Evolutionary conservation across 1,140 invertebrate genomes (phyloP), one percentile per base, ranked within the genome.

Genomic region (Dendrolimus punctatus): DNA sequence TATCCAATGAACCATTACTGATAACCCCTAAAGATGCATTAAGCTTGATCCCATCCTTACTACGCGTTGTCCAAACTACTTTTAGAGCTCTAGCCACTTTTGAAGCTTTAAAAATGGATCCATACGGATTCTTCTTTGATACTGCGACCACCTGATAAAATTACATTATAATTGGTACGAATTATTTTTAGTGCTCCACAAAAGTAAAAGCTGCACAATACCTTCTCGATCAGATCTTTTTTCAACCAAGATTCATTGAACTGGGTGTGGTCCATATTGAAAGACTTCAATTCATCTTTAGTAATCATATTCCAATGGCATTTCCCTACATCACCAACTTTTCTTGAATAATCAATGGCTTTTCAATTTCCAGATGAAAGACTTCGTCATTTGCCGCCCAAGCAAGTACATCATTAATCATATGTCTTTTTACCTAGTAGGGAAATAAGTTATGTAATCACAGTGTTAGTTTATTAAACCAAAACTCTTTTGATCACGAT

Each of bases 141-240:
- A 41, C 57, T 56, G 60, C 39, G 23, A 53, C 55, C 46, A 76
- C 65, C 79, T 82, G 59, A 54, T 52, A 55, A 44, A 57, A 46
- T 40, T 40, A 40, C 8, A 42, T n/a, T 42, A n/a, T 42, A 42
- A 2, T 4, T 8, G 4, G 41, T 42, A 8, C 23, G 3, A 23
- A 23, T 23, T 23, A 23, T 2, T 1, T 23, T 23, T 23, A 23
- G 23, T 23, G 23, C 3, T 23, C 3, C 23, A 23, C 23, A 23
- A 2, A 23, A 23, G 3, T 6, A 38, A 7, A 10, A 10, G 7
- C 23, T 41, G 37, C 46, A n/a, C 5, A 5, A 37, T 65, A 84
- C 80, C 71, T 80, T 84, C 51, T 74, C 64, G 47, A 78, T 70
- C 48, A 80, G 78, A 48, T 84, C 80, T 55, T 73, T 82, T 56